Conservation (phyloP, 53 echinoderm and acorn worm species). For the Glandiceps talaboti region DNA sequence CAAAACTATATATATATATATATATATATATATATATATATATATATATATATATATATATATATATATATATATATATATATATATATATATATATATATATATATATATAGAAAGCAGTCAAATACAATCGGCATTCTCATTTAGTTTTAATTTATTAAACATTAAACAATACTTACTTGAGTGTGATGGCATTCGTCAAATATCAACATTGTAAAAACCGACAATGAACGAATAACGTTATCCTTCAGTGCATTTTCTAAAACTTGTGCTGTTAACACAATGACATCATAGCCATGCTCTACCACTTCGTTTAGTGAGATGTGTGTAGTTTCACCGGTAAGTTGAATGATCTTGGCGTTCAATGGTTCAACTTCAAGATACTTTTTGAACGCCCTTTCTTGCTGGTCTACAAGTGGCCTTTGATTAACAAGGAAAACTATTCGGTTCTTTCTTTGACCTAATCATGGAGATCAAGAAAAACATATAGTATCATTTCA, state of each 20-base stretch:
- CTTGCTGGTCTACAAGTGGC: constrained; percentile 55
- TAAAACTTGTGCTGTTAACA: constrained; percentile 61
- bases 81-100: no score
- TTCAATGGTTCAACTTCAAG: no score
- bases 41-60: no score
- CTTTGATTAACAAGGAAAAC: constrained; percentile 58
- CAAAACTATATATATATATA: no score
- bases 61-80: no score
- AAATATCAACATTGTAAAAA: constrained; percentile 39
- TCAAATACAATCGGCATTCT: no score
- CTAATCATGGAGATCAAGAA: no score
- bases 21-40: neutral
- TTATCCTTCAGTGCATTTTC: constrained; percentile 39
- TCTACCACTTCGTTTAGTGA: no score
- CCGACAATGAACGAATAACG: constrained; percentile 23
- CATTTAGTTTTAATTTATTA: no score
- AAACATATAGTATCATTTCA: constrained; percentile 12
- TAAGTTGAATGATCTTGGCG: constrained; percentile 14
- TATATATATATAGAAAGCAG: no score
- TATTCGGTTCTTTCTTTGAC: constrained; percentile 20
- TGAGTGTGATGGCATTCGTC: constrained; percentile 77
- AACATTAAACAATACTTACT: constrained; percentile 15
- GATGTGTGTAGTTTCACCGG: constrained; percentile 7
- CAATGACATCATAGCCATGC: constrained; percentile 28
- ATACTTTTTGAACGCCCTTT: constrained; percentile 39